phyloP scores from a whole-genome alignment of 2,888 invertebrate species.

The Dyspetes luteomarginatus region DNA sequence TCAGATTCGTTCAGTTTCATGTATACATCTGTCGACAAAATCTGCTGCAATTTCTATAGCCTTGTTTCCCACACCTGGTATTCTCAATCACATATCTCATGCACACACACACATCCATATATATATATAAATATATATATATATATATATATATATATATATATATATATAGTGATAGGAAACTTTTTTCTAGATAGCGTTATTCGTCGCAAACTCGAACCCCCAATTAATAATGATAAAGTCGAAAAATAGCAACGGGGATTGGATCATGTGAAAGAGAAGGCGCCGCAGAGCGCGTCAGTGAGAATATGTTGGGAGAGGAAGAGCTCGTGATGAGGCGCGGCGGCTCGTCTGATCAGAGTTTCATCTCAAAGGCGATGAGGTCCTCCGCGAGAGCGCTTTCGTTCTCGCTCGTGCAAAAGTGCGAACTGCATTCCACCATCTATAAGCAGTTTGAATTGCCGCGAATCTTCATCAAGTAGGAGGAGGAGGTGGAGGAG shows the following conservation, averaged over 20 bases:
- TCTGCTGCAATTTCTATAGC: constrained; percentile 1
- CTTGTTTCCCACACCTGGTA: constrained; percentile 10
- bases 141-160: neutral
- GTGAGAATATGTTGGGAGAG: neutral
- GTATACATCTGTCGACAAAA: neutral
- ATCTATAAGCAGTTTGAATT: constrained; percentile 41
- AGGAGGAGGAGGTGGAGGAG: neutral
- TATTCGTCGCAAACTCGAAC: constrained; percentile 59
- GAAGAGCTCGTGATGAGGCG: constrained; percentile 33
- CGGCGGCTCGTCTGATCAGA: constrained; percentile 56
- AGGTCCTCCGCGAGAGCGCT: constrained; percentile 41
- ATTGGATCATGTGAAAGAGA: constrained; percentile 16
- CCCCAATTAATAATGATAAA: constrained; percentile 73
- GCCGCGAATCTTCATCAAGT: constrained; percentile 17
- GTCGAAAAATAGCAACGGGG: constrained; percentile 67
- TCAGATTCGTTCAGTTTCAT: constrained; percentile 25
- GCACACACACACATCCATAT: neutral
- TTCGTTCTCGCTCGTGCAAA: constrained; percentile 37
- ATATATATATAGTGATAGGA: neutral
- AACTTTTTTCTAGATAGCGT: neutral
- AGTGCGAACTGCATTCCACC: constrained; percentile 61
- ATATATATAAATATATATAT: neutral
- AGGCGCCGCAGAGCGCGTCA: constrained; percentile 7
- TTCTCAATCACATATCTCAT: neutral
- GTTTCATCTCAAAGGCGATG: constrained; percentile 47